Base-by-base conservation (phyloP, 2,113 vertebrate species). In the Notarius lentiginosus region DNA sequence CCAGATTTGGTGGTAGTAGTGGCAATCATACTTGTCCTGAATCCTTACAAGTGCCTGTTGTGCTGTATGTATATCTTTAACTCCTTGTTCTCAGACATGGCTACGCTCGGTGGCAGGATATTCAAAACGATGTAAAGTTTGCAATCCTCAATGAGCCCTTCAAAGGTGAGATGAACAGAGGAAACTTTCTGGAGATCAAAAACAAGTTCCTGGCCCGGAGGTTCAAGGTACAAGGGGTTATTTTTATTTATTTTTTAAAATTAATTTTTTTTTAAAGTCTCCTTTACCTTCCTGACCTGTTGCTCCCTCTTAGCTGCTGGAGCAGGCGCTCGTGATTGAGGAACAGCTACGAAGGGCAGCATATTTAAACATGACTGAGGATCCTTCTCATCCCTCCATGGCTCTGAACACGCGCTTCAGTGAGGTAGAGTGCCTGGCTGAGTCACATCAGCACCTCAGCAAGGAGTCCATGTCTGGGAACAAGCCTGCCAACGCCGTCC, bases 91-190 rank as follows among this genome's bases (percentile, higher is more conserved):
- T 84, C 92, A 99, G 98, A 95, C 98, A 99, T 58, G 98, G 98
- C 84, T 99, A 99, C 91, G 98, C 98, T 34, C 98, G 98, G 92
- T 99, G 98, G 98, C 98, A 99, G 94, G 98, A 99, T 93, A 99
- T 99, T 92, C 98, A 99, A 95, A 99, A 99, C 85, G 98, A 99
- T 86, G 96, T 96, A 11, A 96, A 97, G 92, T 99, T 97, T 90
- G 97, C 97, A 92, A 99, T 99, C 92, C 97, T 99, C 94, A 99
- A 99, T 55, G 98, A 99, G 34, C 98, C 98, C 76, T 99, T 99
- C 90, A 99, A 99, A 91, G 98, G 97, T 7, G 98, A 99, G 93
- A 98, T 99, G 96, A 99, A 98, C 94, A 93, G 97, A 86, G 98
- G 98, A 18, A 99, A 99, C 95, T 99, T 99, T 93, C 94, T 99